Percentiles rank a stretch among this genome's conserved stretches.
phyloP scores from a whole-genome alignment of 1,140 invertebrate species.

The Tenebrio molitor region DNA sequence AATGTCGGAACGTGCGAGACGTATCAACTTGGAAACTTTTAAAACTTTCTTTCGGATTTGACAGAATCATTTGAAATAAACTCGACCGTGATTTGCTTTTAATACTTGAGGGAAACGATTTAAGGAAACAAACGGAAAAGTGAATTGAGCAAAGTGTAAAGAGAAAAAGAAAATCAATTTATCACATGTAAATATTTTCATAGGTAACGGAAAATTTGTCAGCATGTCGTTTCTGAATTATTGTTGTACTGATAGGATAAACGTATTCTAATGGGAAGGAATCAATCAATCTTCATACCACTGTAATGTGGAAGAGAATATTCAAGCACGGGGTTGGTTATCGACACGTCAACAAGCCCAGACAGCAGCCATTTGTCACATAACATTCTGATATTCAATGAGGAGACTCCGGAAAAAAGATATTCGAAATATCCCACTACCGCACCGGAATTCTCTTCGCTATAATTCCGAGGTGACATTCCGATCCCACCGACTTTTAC shows the following conservation, averaged over 20 bases:
- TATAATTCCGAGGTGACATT: constrained; percentile 50
- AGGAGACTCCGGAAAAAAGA: constrained; percentile 50
- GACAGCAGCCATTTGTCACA: constrained; percentile 44
- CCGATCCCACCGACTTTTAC: constrained; percentile 42
- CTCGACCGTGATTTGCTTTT: constrained; percentile 22
- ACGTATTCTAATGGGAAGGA: constrained; percentile 34
- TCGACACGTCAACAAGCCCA: constrained; percentile 39
- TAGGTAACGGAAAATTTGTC: constrained; percentile 28
- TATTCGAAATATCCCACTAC: constrained; percentile 51
- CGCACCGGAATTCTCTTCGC: constrained; percentile 45
- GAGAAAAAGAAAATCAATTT: not conserved
- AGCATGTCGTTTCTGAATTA: constrained; percentile 3
- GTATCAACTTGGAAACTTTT: constrained; percentile 33
- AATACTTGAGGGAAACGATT: constrained; percentile 18
- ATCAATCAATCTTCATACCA: constrained; percentile 33
- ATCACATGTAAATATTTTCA: constrained; percentile 19
- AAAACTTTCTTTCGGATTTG: constrained; percentile 30
- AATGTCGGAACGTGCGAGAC: constrained; percentile 4
- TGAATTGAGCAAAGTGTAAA: not conserved
- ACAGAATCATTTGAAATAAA: constrained; percentile 32
- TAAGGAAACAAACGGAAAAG: not conserved
- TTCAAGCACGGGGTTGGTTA: constrained; percentile 22
- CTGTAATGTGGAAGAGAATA: constrained; percentile 39
- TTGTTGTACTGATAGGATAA: constrained; percentile 30
- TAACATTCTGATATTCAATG: constrained; percentile 51